Conservation (phyloP, 2,888 invertebrate genomes). For the Platycheirus rosarum region DNA sequence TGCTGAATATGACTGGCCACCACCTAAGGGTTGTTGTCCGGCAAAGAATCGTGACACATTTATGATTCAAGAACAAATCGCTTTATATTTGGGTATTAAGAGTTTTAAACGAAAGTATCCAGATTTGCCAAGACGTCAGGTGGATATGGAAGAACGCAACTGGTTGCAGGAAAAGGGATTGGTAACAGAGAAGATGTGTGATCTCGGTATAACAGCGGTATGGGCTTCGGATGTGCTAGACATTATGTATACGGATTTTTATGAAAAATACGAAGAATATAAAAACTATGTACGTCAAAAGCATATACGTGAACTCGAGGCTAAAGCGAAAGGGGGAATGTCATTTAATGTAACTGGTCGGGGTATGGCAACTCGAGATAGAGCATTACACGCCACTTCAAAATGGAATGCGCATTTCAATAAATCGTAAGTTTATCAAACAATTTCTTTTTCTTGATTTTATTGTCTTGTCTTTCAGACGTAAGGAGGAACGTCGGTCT, state of each 20-base stretch:
- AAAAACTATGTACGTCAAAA: conserved; percentile 85
- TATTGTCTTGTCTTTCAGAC: conserved; percentile 76
- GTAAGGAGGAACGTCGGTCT: conserved; percentile 89
- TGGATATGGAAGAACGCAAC: conserved; percentile 95
- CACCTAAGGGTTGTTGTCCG: conserved; percentile 84
- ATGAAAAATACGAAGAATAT: conserved; percentile 96
- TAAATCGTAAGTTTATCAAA: conserved; percentile 82
- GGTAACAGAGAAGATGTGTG: conserved; percentile 95
- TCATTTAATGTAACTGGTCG: conserved; percentile 80
- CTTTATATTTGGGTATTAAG: conserved; percentile 96
- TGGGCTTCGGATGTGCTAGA: conserved; percentile 96
- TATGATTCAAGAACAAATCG: conserved; percentile 98
- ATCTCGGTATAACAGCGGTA: conserved; percentile 95
- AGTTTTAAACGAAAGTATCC: conserved; percentile 98
- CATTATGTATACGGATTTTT: conserved; percentile 97
- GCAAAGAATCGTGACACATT: conserved; percentile 88
- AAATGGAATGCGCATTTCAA: conserved; percentile 95
- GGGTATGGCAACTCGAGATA: conserved; percentile 86
- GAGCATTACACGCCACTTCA: conserved; percentile 92
- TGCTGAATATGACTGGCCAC: conserved; percentile 97
- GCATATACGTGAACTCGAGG: conserved; percentile 87
- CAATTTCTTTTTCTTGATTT: background rate
- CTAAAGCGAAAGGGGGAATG: conserved; percentile 86
- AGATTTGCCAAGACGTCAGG: conserved; percentile 91
- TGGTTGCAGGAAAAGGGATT: conserved; percentile 92